Percentiles rank a stretch among this genome's conserved stretches.
Evolutionary conservation across 2,888 invertebrate genomes (phyloP).

Genomic region (Nephrocerus scutellatus): DNA sequence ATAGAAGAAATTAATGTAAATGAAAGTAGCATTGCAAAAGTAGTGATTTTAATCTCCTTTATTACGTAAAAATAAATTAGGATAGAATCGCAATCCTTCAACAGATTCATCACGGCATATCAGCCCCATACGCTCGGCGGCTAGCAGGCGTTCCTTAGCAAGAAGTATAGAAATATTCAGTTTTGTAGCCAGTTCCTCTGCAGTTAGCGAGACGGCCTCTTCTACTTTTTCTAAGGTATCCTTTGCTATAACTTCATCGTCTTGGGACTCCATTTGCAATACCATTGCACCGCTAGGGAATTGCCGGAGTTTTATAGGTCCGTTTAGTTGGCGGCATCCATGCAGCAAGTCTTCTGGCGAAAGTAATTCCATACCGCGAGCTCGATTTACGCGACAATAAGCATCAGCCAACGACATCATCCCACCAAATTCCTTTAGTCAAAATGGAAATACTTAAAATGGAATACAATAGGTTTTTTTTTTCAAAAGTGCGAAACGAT

Average conservation of each 20-base stretch:
- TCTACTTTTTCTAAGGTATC: conserved; percentile 59
- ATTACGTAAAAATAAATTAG: conserved; percentile 67
- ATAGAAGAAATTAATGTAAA: conserved; percentile 15
- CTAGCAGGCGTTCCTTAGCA: conserved; percentile 80
- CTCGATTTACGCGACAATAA: conserved; percentile 94
- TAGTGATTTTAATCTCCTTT: conserved; percentile 11
- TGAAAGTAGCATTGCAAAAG: conserved; percentile 19
- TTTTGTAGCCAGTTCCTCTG: conserved; percentile 78
- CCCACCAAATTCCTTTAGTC: conserved; percentile 76
- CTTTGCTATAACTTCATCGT: conserved; percentile 63
- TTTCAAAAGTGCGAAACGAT: not conserved
- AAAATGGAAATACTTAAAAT: no score
- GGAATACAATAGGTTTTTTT: no score
- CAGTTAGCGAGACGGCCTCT: conserved; percentile 65
- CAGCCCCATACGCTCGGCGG: conserved; percentile 78
- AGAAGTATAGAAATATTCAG: conserved; percentile 80
- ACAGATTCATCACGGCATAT: conserved; percentile 93
- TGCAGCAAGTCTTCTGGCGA: conserved; percentile 95
- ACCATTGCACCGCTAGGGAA: conserved; percentile 97
- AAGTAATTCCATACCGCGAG: conserved; percentile 87
- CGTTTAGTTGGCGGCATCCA: conserved; percentile 66
- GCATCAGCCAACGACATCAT: conserved; percentile 96
- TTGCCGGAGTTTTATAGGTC: conserved; percentile 69
- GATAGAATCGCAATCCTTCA: conserved; percentile 90
- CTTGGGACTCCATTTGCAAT: conserved; percentile 71